A percentile compares a stretch with the other conserved stretches of the same genome.
Conservation (phyloP, 2,797 vertebrate genomes). For the Lithobates pipiens region DNA sequence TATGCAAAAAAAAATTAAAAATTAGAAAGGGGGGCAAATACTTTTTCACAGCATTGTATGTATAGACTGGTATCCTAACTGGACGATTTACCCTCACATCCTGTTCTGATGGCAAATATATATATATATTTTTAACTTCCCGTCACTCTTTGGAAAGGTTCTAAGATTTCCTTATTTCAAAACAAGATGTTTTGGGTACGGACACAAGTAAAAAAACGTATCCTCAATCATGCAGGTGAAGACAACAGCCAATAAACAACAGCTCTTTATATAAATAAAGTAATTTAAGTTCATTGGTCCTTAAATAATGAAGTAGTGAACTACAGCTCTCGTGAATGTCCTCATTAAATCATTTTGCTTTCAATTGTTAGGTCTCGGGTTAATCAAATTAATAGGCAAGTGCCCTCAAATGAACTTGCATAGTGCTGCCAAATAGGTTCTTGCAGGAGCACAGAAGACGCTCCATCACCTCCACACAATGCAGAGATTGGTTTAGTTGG, state of each 20-base stretch:
- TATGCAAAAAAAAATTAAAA: too few relatives aligned
- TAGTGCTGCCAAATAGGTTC: background rate
- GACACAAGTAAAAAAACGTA: background rate
- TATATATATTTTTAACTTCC: too few relatives aligned
- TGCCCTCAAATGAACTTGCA: background rate
- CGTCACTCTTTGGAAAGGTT: too few relatives aligned
- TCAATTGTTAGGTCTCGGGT: background rate
- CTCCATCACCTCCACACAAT: background rate
- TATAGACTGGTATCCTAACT: too few relatives aligned
- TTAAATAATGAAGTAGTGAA: background rate
- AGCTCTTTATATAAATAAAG: background rate
- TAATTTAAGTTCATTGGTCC: background rate
- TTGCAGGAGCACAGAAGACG: background rate
- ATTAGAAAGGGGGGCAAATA: too few relatives aligned
- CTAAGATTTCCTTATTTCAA: too few relatives aligned
- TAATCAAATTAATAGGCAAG: background rate
- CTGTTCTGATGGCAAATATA: too few relatives aligned
- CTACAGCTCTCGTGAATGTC: background rate
- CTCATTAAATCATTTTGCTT: slow-evolving; percentile 7
- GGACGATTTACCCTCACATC: too few relatives aligned
- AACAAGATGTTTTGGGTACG: too few relatives aligned
- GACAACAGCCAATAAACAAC: too few relatives aligned
- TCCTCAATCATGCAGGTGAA: background rate
- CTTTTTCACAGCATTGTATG: too few relatives aligned
- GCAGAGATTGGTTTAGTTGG: background rate